These are phyloP conservation scores for Amphiura filiformis DNA, from an alignment of 35 echinoderm and acorn worm species.

Conservation along the genomic window DNA sequence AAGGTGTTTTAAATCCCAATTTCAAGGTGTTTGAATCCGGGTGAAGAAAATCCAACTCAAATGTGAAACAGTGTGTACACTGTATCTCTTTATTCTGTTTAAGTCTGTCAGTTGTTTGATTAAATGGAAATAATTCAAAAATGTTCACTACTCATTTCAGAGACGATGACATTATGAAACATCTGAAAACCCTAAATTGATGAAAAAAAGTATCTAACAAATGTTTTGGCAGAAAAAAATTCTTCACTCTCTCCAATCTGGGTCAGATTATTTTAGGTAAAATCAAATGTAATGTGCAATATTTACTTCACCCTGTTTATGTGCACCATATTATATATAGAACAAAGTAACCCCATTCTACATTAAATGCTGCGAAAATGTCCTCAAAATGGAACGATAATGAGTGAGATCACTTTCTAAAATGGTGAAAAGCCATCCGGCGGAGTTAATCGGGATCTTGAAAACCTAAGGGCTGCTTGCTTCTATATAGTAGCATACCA, in stretches of 20 bases:
- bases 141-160: no score
- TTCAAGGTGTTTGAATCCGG: neutral
- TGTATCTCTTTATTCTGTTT: no score
- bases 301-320: neutral
- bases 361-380: neutral
- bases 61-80: no score
- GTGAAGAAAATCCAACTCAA: no score
- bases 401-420: conserved; percentile 14
- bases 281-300: neutral
- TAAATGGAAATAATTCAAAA: no score
- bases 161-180: no score
- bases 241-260: neutral
- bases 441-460: neutral
- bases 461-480: neutral
- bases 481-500: no score
- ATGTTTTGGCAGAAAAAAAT: no score
- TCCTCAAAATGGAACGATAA: neutral
- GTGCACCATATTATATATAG: neutral
- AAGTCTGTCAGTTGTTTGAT: no score
- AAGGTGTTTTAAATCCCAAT: neutral
- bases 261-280: neutral
- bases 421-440: neutral
- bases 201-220: no score
- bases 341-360: neutral
- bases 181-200: no score